Conservation (phyloP, 2,888 invertebrate genomes). For the Synanthedon andrenaeformis region DNA sequence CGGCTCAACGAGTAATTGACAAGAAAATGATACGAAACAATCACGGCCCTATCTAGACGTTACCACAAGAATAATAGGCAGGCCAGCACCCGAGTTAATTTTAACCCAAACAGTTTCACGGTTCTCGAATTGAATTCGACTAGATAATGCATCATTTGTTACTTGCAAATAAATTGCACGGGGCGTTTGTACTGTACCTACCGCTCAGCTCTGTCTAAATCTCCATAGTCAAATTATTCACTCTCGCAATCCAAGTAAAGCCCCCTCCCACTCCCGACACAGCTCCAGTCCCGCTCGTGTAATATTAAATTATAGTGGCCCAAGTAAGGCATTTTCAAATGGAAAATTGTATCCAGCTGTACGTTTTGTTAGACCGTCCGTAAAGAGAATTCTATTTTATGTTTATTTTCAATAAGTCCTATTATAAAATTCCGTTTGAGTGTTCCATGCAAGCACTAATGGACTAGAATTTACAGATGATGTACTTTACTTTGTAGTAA, state of each 20-base stretch:
- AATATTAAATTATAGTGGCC: conserved; percentile 67
- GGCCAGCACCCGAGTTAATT: conserved; percentile 15
- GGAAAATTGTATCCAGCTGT: conserved; percentile 51
- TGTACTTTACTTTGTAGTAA: conserved; percentile 8
- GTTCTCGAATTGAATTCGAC: conserved; percentile 31
- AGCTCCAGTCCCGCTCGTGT: conserved; percentile 38
- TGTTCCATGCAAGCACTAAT: conserved; percentile 12
- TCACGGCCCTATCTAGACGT: conserved; percentile 15
- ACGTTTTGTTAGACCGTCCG: conserved; percentile 28
- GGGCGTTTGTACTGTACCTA: conserved; percentile 24
- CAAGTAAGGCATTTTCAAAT: conserved; percentile 59
- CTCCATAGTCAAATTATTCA: conserved; percentile 66
- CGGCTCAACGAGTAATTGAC: conserved; percentile 17
- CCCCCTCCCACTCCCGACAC: conserved; percentile 39
- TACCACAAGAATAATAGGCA: conserved; percentile 16
- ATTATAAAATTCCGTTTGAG: conserved; percentile 32
- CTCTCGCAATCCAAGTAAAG: conserved; percentile 58
- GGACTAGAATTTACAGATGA: conserved; percentile 11
- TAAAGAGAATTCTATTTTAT: conserved; percentile 22
- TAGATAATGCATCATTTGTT: conserved; percentile 30
- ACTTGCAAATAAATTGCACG: conserved; percentile 48
- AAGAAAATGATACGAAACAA: conserved; percentile 18
- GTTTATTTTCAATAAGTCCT: conserved; percentile 26
- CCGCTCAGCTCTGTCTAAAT: conserved; percentile 19
- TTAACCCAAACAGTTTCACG: conserved; percentile 8